These are phyloP conservation scores for Aplochiton taeniatus DNA, from an alignment of 2,797 vertebrate genomes.

Conservation along the genomic window DNA sequence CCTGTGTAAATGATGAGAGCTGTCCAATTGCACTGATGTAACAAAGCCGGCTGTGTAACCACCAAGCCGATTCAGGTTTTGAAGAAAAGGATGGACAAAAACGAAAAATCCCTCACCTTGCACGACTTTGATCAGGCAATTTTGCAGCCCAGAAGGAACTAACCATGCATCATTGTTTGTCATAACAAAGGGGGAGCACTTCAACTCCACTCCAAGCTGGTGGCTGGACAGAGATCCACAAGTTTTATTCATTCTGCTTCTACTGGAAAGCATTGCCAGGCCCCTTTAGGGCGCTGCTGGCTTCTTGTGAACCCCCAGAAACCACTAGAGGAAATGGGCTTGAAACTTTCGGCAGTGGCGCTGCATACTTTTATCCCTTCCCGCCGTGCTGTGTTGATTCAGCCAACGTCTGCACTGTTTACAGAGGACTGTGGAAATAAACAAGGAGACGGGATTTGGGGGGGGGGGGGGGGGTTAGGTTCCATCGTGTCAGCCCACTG, in stretches of 20 bases:
- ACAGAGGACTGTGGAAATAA: conserved; percentile 57
- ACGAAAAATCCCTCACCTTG: conserved; percentile 46
- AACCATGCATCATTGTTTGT: conserved; percentile 33
- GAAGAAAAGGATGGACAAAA: conserved; percentile 6
- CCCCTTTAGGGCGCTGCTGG: conserved; percentile 27
- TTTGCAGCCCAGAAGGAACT: conserved; percentile 43
- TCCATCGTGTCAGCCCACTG: conserved; percentile 39
- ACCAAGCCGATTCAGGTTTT: conserved; percentile 24
- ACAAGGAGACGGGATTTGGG: conserved; percentile 58
- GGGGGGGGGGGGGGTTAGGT: too few species aligned
- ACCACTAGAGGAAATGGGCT: conserved; percentile 37
- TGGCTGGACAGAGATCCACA: conserved; percentile 41
- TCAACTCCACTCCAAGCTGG: conserved; percentile 26
- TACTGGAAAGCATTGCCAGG: conserved; percentile 70
- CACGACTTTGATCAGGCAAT: conserved; percentile 68
- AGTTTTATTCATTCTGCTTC: conserved; percentile 69
- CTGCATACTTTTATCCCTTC: conserved; percentile 30
- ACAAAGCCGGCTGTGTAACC: conserved; percentile 22
- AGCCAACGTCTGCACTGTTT: conserved; percentile 55
- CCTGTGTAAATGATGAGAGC: too few species aligned
- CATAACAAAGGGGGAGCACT: conserved; percentile 49
- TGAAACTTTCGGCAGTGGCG: conserved; percentile 40
- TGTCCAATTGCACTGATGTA: conserved; percentile 14
- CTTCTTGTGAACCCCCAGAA: conserved; percentile 35
- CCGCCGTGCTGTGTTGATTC: conserved; percentile 49